Percentiles rank a stretch among this genome's conserved stretches.
Conservation (phyloP, 2,888 invertebrate species). For the Enoplolaimus lenunculus region DNA sequence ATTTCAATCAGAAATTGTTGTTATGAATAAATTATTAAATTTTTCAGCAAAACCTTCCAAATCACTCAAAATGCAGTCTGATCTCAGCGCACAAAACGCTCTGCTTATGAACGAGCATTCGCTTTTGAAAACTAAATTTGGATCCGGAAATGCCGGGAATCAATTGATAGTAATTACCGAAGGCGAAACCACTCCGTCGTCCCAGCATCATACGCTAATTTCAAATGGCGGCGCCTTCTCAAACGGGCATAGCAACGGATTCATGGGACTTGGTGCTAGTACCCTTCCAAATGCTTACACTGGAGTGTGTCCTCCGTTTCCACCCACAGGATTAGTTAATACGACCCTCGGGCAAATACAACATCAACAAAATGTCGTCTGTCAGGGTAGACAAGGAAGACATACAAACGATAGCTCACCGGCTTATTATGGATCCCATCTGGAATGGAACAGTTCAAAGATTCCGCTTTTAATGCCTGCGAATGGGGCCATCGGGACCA, state of each 20-base stretch:
- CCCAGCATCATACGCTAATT: background rate
- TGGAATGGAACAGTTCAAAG: too few relatives aligned
- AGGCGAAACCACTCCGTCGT: background rate
- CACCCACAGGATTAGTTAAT: background rate
- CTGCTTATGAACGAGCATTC: constrained; percentile 34
- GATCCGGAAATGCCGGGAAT: background rate
- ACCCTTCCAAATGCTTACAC: background rate
- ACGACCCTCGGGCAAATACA: too few relatives aligned
- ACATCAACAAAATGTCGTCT: too few relatives aligned
- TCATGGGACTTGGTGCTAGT: background rate
- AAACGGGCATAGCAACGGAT: background rate
- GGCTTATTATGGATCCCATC: too few relatives aligned
- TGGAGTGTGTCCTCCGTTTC: background rate
- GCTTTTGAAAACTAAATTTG: background rate
- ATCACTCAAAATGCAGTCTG: constrained; percentile 61
- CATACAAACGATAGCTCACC: too few relatives aligned
- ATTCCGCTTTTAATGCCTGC: too few relatives aligned
- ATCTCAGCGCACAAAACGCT: constrained; percentile 53
- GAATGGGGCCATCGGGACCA: too few relatives aligned
- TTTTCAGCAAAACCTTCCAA: too few relatives aligned
- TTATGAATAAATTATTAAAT: too few relatives aligned
- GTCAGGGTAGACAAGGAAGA: too few relatives aligned
- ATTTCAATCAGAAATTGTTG: too few relatives aligned
- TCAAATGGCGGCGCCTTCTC: background rate
- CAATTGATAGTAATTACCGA: background rate